Evolutionary conservation across 2,888 invertebrate genomes (phyloP), one percentile per base, ranked within the genome.

Genomic region (Agonopterix alstromeriana): DNA sequence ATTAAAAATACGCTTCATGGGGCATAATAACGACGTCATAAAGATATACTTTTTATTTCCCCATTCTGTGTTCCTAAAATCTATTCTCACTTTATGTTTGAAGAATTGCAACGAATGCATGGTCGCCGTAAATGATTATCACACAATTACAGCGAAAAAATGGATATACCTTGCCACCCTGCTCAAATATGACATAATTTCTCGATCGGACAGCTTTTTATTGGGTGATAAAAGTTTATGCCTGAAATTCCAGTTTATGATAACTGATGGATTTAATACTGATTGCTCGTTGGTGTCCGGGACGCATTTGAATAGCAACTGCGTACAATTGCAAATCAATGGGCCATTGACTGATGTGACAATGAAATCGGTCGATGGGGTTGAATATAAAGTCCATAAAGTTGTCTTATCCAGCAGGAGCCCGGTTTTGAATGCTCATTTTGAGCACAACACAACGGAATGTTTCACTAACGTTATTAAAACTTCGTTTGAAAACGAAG

Each of bases 141-240:
- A 82, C 48, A 82, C 81, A 3, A 73, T 85, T 2, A 79, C 80
- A 58, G 78, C 79, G 0, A 85, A 87, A 51, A 84, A 85, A 55
- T 87, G 87, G 87, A 85, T 86, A 57, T 86, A 82, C 53, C 63
- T 88, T 42, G 79, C 83, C 2, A 84, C 82, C 1, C 60, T 87
- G 11, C 86, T 73, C 49, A 88, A 84, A 47, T 67, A 79, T 27
- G 86, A 86, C 46, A 77, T 87, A 36, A 70, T 68, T 0, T 77
- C 73, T 52, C 70, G 78, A 1, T 63, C 74, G 12, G 84, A 84
- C 9, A 69, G 70, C 50, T 83, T 72, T 49, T 55, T 88, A 2
- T 60, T 83, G 0, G 78, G 74, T 47, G 83, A 87, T 58, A 86
- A 85, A 1, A 85, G 83, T 54, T 65, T 87, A 27, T 66, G 80